phyloP scores from a whole-genome alignment of 1,140 invertebrate genomes.

The Zaprionus ghesquierei region DNA sequence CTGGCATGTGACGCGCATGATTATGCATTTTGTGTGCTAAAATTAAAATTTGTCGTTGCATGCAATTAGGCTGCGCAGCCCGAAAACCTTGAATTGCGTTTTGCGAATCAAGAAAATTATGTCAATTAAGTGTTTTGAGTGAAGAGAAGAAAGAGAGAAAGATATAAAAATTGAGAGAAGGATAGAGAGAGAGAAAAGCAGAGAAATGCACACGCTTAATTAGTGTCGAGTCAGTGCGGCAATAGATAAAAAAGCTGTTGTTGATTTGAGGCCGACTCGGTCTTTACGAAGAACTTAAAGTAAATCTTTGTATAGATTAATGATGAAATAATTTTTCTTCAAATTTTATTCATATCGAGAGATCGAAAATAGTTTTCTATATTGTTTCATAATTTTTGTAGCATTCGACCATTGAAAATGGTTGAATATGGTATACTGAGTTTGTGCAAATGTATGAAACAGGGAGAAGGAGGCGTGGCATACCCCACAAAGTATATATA shows the following conservation, averaged over 20 bases:
- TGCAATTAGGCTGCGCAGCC: conserved; percentile 33
- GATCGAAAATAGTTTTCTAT: too few relatives aligned
- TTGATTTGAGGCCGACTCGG: not conserved
- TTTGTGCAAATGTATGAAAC: too few relatives aligned
- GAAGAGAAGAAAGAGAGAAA: not conserved
- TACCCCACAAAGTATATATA: too few relatives aligned
- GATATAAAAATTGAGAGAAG: not conserved
- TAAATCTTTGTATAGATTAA: not conserved
- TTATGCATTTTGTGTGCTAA: conserved; percentile 68
- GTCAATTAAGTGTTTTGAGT: conserved; percentile 62
- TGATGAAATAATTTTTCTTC: too few relatives aligned
- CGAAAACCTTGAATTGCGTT: conserved; percentile 55
- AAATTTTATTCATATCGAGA: too few relatives aligned
- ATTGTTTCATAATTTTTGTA: too few relatives aligned
- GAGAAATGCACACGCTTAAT: not conserved
- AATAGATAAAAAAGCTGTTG: not conserved
- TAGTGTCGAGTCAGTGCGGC: not conserved
- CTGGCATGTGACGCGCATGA: conserved; percentile 50
- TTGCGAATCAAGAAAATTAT: conserved; percentile 39
- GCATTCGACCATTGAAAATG: too few relatives aligned
- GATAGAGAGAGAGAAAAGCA: not conserved
- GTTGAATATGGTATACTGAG: too few relatives aligned
- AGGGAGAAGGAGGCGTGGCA: too few relatives aligned
- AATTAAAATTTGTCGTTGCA: conserved; percentile 64
- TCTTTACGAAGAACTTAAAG: not conserved